Percentiles rank a stretch among this genome's conserved stretches.
These are phyloP conservation scores for Listronotus bonariensis DNA, from an alignment of 1,140 invertebrate species.

Conservation along the genomic window DNA sequence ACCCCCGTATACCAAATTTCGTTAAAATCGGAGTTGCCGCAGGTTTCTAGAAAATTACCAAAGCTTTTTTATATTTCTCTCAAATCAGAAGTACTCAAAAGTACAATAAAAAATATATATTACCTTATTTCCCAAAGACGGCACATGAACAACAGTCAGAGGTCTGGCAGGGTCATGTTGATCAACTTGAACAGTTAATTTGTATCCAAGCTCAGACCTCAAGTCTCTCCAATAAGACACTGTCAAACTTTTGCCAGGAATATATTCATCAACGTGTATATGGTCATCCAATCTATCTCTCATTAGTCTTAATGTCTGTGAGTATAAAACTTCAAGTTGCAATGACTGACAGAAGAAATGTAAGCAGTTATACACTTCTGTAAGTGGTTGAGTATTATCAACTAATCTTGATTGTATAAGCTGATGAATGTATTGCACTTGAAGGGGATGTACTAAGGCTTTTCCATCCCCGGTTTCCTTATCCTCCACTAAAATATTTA, in stretches of 20 bases:
- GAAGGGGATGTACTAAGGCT: constrained; percentile 88
- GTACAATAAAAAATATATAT: constrained; percentile 1
- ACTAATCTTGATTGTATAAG: constrained; percentile 87
- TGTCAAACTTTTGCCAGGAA: constrained; percentile 82
- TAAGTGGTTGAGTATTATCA: constrained; percentile 77
- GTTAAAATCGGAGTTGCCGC: no score
- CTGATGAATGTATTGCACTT: constrained; percentile 91
- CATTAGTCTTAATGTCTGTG: constrained; percentile 87
- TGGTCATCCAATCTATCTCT: constrained; percentile 87
- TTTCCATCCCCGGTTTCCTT: constrained; percentile 97
- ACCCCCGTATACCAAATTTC: no score
- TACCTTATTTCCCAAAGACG: constrained; percentile 68
- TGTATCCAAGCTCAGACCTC: constrained; percentile 83
- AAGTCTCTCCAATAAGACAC: constrained; percentile 94
- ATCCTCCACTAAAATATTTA: constrained; percentile 95
- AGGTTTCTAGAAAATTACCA: no score
- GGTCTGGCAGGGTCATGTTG: constrained; percentile 78
- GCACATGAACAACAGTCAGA: constrained; percentile 85
- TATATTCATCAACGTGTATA: constrained; percentile 91
- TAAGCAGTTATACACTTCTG: constrained; percentile 85
- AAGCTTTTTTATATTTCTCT: no score
- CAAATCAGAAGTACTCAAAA: no score
- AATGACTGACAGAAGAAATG: constrained; percentile 95
- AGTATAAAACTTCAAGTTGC: constrained; percentile 93
- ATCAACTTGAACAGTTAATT: constrained; percentile 87